Conservation (phyloP, 2,888 invertebrate species). For the Eutolmus rufibarbis region DNA sequence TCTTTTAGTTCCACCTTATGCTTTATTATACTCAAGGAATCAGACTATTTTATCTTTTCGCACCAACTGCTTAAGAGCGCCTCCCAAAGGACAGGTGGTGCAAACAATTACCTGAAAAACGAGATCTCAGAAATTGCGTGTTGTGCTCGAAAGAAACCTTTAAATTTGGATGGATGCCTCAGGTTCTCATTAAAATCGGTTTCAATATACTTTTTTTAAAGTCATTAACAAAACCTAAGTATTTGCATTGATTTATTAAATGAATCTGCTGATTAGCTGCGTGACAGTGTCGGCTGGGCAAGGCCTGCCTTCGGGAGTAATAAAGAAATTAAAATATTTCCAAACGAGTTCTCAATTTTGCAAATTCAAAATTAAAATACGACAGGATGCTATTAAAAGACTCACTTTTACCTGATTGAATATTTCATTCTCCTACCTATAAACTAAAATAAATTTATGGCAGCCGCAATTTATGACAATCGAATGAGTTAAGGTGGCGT, state of each 20-base stretch:
- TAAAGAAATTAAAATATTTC: not conserved
- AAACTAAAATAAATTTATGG: not conserved
- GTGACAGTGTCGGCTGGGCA: not conserved
- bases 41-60: not conserved
- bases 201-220: not conserved
- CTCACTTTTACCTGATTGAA: not conserved
- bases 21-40: not conserved
- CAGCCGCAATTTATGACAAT: not conserved
- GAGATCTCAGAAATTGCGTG: not conserved
- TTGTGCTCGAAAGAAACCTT: not conserved
- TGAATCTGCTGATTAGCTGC: not conserved
- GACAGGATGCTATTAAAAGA: not conserved
- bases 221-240: not conserved
- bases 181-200: not conserved
- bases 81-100: not conserved
- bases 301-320: not conserved
- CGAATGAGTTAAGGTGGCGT: not conserved
- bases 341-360: not conserved
- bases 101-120: not conserved
- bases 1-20: not conserved
- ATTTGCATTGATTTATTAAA: not conserved
- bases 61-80: not conserved
- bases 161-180: not conserved
- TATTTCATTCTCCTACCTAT: not conserved
- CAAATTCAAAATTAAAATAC: not conserved